phyloP scores from a whole-genome alignment of 2,113 vertebrate genomes.

The Terrapene triunguis region DNA sequence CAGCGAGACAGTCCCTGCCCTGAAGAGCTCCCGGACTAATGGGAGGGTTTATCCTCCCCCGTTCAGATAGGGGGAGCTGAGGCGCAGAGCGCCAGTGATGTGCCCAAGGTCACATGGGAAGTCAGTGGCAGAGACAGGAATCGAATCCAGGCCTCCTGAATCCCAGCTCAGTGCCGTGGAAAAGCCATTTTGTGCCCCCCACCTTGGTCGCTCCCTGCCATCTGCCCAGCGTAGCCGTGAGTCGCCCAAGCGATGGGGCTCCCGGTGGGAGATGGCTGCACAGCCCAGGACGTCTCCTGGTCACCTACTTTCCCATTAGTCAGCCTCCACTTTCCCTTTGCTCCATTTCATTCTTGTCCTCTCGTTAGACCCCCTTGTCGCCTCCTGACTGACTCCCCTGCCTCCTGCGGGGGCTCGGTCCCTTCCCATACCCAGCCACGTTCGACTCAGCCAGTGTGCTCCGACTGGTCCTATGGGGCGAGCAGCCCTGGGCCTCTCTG shows the following conservation, averaged over 20 bases:
- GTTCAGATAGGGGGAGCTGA: neutral
- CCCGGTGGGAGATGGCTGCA: too few species aligned
- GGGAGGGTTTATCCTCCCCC: neutral
- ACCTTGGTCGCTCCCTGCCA: neutral
- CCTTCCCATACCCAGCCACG: neutral
- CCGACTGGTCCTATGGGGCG: neutral
- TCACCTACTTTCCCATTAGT: too few species aligned
- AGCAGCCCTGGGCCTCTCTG: neutral
- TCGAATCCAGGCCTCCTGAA: too few species aligned
- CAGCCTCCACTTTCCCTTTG: too few species aligned
- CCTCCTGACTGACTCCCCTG: neutral
- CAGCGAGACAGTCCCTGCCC: neutral
- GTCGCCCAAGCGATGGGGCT: too few species aligned
- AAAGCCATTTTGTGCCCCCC: neutral
- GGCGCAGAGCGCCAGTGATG: neutral
- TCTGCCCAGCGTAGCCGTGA: too few species aligned
- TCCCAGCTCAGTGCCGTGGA: too few species aligned
- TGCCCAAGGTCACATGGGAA: neutral
- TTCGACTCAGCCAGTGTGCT: neutral
- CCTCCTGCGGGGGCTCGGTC: neutral
- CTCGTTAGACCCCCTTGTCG: neutral
- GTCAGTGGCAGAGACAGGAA: neutral
- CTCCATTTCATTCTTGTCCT: neutral
- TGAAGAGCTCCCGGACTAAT: neutral
- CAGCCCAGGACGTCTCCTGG: too few species aligned